Base-by-base conservation (phyloP, 2,797 vertebrate genomes). In the Myiotriccus ornatus region DNA sequence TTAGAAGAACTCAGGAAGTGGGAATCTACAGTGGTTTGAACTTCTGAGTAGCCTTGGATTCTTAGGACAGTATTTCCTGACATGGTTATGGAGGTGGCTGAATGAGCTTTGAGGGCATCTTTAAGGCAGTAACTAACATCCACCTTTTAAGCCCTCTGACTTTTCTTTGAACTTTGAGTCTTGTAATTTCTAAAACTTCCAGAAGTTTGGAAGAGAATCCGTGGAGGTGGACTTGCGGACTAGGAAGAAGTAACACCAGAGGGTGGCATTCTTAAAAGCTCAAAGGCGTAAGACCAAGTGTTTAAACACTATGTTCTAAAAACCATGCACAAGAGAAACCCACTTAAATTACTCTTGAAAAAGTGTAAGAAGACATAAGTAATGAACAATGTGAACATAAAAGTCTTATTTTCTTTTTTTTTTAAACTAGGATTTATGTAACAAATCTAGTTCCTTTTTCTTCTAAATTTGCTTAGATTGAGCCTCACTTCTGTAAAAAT, bases 401-500 rank as follows among this genome's bases (percentile, higher is more conserved):
- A 63, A 59, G n/a, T 90, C 25, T 39, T 77, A 13, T 50, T 90
- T 84, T 64, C 18, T 84, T 69, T 71, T 83, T 46, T 62, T 30
- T 49, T 49, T 12, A 10, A 86, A 70, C 23, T 53, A 30, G 25
- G 7, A 23, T 94, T 81, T 64, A 30, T 28, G 20, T 67, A 70
- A 68, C 7, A 35, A 87, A 76, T 73, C 19, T 39, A 46, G 22
- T 70, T 80, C 12, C 1, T 49, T 80, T 86, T 80, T 50, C n/a
- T 28, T 64, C 30, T 84, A 53, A 60, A 71, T 53, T 92, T 84
- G 32, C 79, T 95, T 73, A 85, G 28, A 76, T 62, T 57, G 56
- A 94, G 82, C 83, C 84, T 92, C 56, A 27, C 74, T 81, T 80
- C 46, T 49, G 34, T 90, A 55, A 87, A 87, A 86, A 55, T 22